A percentile compares a stretch with the other conserved stretches of the same genome.
These are phyloP conservation scores for Drosophila flavopinicola DNA, from an alignment of 2,888 invertebrate genomes.

Conservation along the genomic window DNA sequence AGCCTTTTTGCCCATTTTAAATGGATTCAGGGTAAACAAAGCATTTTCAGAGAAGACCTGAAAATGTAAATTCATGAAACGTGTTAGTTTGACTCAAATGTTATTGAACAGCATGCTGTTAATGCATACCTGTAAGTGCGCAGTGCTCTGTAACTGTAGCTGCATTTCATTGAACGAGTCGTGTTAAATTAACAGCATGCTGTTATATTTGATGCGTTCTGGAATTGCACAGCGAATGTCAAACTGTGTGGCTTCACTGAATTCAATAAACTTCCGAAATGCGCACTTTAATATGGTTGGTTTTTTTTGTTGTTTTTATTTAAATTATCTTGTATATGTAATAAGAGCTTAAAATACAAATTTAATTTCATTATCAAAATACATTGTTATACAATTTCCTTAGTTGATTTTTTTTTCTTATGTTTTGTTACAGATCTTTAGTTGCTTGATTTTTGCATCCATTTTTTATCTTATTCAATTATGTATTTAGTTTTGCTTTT, in stretches of 20 bases:
- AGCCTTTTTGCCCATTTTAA: too few relatives aligned
- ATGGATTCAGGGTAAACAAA: too few relatives aligned
- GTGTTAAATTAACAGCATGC: neutral
- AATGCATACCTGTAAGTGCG: too few relatives aligned
- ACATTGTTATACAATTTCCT: slow-evolving; percentile 79
- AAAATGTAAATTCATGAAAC: too few relatives aligned
- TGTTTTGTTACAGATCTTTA: slow-evolving; percentile 58
- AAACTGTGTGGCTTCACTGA: neutral
- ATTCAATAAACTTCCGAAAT: neutral
- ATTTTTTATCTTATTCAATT: slow-evolving; percentile 40
- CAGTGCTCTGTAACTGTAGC: too few relatives aligned
- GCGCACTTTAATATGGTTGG: neutral
- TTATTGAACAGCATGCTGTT: too few relatives aligned
- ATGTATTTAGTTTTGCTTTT: slow-evolving; percentile 55
- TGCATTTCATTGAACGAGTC: neutral
- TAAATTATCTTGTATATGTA: slow-evolving; percentile 74
- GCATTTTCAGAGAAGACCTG: too few relatives aligned
- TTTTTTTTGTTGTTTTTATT: slow-evolving; percentile 54
- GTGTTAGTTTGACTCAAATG: too few relatives aligned
- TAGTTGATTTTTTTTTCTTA: slow-evolving; percentile 48
- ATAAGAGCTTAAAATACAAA: slow-evolving; percentile 75
- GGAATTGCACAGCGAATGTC: too few relatives aligned
- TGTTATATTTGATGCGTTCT: too few relatives aligned
- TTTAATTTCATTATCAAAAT: slow-evolving; percentile 77
- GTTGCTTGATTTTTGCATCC: slow-evolving; percentile 32